Base-by-base conservation (phyloP, 2,888 invertebrate species). In the Caprella mutica region DNA sequence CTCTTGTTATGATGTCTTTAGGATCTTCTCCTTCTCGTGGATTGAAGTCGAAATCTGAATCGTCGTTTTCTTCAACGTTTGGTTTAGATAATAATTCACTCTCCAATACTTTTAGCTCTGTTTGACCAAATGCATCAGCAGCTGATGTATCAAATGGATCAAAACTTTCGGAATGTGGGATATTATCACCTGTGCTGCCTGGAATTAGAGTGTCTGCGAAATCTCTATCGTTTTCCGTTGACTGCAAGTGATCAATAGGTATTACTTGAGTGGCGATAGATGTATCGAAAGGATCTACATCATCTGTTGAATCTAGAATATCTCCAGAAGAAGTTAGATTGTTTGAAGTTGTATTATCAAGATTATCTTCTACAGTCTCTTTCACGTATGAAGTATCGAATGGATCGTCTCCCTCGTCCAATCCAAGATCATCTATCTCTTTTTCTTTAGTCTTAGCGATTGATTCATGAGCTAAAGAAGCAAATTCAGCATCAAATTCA, bases 381-480 rank as follows among this genome's bases (percentile, higher is more conserved):
- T n/a, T 17, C n/a, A 74, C 71, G 48, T 71, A 75, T 27, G 74
- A 73, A 6, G 74, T 73, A 12, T 75, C 75, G 59, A 77, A 77
- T 1, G 77, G 77, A 68, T 76, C 76, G 52, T 76, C 75, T 53
- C 73, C 70, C 66, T 75, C 76, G 27, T 77, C 76, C 27, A 50
- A 23, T 17, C 44, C 54, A 42, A 59, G 65, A 33, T 61, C 58
- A 42, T 75, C 76, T 44, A 69, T 69, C 62, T 75, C 75, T 69
- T 72, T 78, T 77, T 71, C 64, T 33, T 27, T 77, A 60, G 76
- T 72, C 69, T 81, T 82, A 2, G 76, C 75, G 67, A 85, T 74
- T 24, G 86, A 86, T 72, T 86, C 84, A n/a, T 81, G 80, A 19
- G 86, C 86, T 76, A 86, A 71, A 68, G 81, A 78, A 30, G 84